Percentiles rank a stretch among this genome's conserved stretches.
Evolutionary conservation across 92 coral and sea anemone genomes (phyloP).

Genomic region (Desmophyllum pertusum): DNA sequence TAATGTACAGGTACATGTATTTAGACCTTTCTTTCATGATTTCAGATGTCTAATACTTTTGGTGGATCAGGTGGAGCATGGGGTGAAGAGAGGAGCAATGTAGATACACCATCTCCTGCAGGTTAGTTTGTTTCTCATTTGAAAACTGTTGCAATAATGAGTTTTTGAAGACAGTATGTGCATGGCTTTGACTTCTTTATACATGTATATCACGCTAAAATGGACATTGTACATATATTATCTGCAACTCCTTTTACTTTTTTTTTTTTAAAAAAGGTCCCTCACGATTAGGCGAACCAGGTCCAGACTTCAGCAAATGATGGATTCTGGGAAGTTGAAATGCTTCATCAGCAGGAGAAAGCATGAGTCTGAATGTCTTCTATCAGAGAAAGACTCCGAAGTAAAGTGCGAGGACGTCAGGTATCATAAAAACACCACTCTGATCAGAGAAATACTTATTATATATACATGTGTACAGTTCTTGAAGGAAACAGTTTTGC

Average conservation of each 20-base stretch:
- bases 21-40: neutral
- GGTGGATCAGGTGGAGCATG: slow-evolving; percentile 42
- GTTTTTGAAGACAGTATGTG: too few relatives aligned
- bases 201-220: too few relatives aligned
- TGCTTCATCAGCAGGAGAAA: slow-evolving; percentile 71
- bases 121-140: neutral
- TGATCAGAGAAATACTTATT: neutral
- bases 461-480: neutral
- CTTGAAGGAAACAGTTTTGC: neutral
- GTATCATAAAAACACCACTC: slow-evolving; percentile 30
- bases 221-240: too few relatives aligned
- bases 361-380: slow-evolving; percentile 90
- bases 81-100: slow-evolving; percentile 33
- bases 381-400: slow-evolving; percentile 91
- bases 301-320: slow-evolving; percentile 64
- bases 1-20: neutral
- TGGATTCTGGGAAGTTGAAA: slow-evolving; percentile 54
- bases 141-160: too few relatives aligned
- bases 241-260: neutral
- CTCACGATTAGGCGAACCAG: slow-evolving; percentile 52
- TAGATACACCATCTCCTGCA: slow-evolving; percentile 33
- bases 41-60: slow-evolving; percentile 30
- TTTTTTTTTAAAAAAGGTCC: slow-evolving; percentile 17
- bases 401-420: slow-evolving; percentile 97
- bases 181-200: too few relatives aligned